A percentile compares a stretch with the other conserved stretches of the same genome.
phyloP scores from a whole-genome alignment of 2,797 vertebrate genomes.

The Onychomys torridus region DNA sequence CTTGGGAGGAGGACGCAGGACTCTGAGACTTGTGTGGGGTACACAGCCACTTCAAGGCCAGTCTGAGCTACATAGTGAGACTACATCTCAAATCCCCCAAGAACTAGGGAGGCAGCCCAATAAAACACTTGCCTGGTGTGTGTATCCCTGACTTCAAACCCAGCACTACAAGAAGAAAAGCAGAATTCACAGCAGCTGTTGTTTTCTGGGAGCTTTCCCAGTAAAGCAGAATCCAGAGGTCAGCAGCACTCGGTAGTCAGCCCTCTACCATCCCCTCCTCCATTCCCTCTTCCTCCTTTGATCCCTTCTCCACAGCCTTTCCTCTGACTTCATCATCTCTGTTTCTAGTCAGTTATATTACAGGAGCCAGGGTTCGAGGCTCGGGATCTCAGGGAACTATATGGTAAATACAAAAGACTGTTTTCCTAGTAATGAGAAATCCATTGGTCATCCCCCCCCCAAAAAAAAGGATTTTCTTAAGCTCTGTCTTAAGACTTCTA shows the following conservation, averaged over 20 bases:
- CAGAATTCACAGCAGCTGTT: not conserved
- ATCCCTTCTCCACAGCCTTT: not conserved
- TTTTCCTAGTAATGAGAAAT: not conserved
- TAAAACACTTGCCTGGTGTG: not conserved
- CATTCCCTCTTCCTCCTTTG: not conserved
- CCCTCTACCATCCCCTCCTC: too few species aligned
- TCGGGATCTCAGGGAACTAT: conserved; percentile 40
- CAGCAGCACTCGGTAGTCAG: not conserved
- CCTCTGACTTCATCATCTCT: not conserved
- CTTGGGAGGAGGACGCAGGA: not conserved
- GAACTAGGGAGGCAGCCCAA: not conserved
- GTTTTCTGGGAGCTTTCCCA: conserved; percentile 26
- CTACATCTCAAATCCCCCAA: not conserved
- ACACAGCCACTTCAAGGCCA: not conserved
- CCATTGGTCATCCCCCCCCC: not conserved
- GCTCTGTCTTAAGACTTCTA: conserved; percentile 44
- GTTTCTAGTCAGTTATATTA: not conserved
- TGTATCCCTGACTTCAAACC: not conserved
- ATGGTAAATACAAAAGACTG: conserved; percentile 29
- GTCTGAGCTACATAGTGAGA: not conserved
- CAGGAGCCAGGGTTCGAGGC: conserved; percentile 16
- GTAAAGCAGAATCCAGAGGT: not conserved
- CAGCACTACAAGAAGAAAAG: not conserved
- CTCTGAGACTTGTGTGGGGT: not conserved
- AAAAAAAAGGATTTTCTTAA: not conserved